Evolutionary conservation across 2,888 invertebrate genomes (phyloP).

Genomic region (Amblyjoppa fuscipennis): DNA sequence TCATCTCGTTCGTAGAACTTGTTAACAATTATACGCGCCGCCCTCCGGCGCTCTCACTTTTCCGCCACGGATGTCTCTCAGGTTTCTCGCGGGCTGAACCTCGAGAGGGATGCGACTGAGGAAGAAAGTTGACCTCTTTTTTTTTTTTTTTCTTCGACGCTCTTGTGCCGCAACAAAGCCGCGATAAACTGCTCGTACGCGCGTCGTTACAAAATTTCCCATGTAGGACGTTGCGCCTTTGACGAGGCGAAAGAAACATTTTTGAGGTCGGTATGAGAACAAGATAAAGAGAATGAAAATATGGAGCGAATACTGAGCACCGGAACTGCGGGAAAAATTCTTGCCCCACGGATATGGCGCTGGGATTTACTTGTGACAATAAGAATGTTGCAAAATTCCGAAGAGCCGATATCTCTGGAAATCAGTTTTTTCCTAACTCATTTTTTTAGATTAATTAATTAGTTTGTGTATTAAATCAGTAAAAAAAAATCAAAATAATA

Average conservation of each 20-base stretch:
- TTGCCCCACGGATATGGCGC: not conserved
- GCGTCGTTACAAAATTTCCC: not conserved
- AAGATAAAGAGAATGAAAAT: not conserved
- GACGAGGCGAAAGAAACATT: not conserved
- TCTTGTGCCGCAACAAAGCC: not conserved
- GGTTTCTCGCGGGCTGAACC: not conserved
- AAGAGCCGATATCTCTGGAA: not conserved
- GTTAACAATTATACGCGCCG: conserved; percentile 41
- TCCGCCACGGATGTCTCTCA: not conserved
- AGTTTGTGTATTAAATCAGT: not conserved
- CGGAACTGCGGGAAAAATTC: not conserved
- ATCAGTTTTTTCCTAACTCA: not conserved
- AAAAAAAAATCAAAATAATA: not conserved
- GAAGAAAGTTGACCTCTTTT: not conserved
- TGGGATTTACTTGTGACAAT: not conserved
- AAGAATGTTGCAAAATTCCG: not conserved
- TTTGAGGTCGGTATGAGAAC: not conserved
- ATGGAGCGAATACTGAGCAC: not conserved
- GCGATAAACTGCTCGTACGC: not conserved
- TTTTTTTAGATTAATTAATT: not conserved
- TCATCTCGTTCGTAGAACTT: conserved; percentile 38
- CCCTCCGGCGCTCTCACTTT: conserved; percentile 5
- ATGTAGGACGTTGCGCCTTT: not conserved
- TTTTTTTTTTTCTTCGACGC: conserved; percentile 14
- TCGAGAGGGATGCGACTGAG: not conserved